Percentiles rank a stretch among this genome's conserved stretches.
These are phyloP conservation scores for Nudaria mundana DNA, from an alignment of 2,888 invertebrate genomes.

Conservation along the genomic window DNA sequence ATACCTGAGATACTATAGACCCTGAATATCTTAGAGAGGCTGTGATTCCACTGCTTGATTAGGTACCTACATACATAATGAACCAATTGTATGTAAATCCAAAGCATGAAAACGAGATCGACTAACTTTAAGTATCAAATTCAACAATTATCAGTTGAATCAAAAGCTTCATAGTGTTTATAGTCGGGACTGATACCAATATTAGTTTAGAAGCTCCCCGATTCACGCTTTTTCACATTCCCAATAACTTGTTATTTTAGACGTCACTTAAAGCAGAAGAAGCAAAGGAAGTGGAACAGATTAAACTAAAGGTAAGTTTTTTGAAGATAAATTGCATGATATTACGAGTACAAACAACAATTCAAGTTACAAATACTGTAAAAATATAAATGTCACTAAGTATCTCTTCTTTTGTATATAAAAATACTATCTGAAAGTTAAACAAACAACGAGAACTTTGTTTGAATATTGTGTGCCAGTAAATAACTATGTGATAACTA, in stretches of 20 bases:
- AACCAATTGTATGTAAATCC: constrained; percentile 1
- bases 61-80: constrained; percentile 5
- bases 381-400: constrained; percentile 25
- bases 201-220: constrained; percentile 25
- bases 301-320: constrained; percentile 73
- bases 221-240: constrained; percentile 56
- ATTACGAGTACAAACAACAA: constrained; percentile 16
- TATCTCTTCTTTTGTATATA: constrained; percentile 43
- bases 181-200: constrained; percentile 2
- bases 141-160: constrained; percentile 21
- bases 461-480: constrained; percentile 49
- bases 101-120: constrained; percentile 11
- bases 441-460: constrained; percentile 39
- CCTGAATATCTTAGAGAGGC: constrained; percentile 17
- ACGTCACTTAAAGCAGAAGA: constrained; percentile 63
- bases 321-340: constrained; percentile 28
- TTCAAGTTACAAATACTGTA: constrained; percentile 16
- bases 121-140: constrained; percentile 3
- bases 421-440: constrained; percentile 33
- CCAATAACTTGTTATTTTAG: constrained; percentile 67
- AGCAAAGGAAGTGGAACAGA: constrained; percentile 54
- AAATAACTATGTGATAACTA: constrained; percentile 52
- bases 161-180: constrained; percentile 2
- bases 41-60: constrained; percentile 22
- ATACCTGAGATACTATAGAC: constrained; percentile 7